These are phyloP conservation scores for Ophion slaviceki DNA, from an alignment of 2,888 invertebrate species.

Conservation along the genomic window DNA sequence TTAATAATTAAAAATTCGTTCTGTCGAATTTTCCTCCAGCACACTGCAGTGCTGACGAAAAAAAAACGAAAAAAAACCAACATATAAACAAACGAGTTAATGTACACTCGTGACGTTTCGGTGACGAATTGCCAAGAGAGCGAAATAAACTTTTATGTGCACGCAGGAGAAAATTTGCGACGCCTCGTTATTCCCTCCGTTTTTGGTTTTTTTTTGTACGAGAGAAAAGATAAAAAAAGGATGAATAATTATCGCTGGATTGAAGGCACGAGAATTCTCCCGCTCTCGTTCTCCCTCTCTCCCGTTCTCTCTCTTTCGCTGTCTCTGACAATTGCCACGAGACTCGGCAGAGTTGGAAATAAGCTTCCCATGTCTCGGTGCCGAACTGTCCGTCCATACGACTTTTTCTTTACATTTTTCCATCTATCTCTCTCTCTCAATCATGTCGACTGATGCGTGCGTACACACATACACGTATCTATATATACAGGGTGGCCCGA, in stretches of 20 bases:
- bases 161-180: slow-evolving; percentile 22
- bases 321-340: background rate
- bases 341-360: slow-evolving; percentile 17
- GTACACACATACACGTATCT: no score
- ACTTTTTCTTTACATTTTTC: slow-evolving; percentile 28
- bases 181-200: no score
- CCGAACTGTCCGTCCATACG: slow-evolving; percentile 52
- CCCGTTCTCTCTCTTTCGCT: no score
- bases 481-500: no score
- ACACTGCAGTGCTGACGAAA: no score
- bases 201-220: background rate
- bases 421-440: slow-evolving; percentile 19
- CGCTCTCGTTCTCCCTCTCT: background rate
- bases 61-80: background rate
- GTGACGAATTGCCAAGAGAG: background rate
- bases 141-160: background rate
- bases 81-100: background rate
- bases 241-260: slow-evolving; percentile 50
- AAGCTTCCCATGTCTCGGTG: slow-evolving; percentile 44
- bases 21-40: no score
- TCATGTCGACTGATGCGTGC: background rate
- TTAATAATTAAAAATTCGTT: no score
- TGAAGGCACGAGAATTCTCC: slow-evolving; percentile 34
- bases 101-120: background rate
- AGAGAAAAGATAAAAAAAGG: slow-evolving; percentile 25